A percentile compares a stretch with the other conserved stretches of the same genome.
These are phyloP conservation scores for Cephalopholis sonnerati DNA, from an alignment of 2,113 vertebrate genomes.

Conservation along the genomic window DNA sequence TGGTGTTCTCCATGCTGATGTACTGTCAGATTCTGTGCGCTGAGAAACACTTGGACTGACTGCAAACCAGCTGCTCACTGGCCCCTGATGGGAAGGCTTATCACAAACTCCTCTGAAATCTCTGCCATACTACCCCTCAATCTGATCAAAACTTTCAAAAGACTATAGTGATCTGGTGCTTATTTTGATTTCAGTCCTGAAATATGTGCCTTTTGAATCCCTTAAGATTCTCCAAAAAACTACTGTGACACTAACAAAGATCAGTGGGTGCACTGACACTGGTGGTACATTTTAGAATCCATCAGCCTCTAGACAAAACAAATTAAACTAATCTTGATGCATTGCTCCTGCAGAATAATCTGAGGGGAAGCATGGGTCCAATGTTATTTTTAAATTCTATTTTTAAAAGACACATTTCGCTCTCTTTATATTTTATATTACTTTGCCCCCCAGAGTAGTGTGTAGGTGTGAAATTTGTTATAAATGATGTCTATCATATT, in stretches of 20 bases:
- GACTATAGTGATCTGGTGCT: neutral
- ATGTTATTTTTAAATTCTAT: too few species aligned
- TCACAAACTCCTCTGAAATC: neutral
- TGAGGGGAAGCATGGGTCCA: neutral
- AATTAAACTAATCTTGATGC: neutral
- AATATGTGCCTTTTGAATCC: neutral
- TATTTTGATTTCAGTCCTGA: neutral
- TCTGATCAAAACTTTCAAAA: neutral
- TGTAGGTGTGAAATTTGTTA: neutral
- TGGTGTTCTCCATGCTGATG: constrained; percentile 89
- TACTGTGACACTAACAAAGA: neutral
- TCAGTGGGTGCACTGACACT: neutral
- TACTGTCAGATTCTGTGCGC: constrained; percentile 87
- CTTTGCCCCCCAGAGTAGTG: neutral
- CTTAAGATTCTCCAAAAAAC: neutral
- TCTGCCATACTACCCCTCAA: too few species aligned
- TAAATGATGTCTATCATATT: too few species aligned
- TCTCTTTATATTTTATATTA: neutral
- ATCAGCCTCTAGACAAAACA: neutral
- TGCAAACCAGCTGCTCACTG: neutral
- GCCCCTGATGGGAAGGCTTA: neutral
- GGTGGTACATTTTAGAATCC: neutral
- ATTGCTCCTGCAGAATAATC: neutral
- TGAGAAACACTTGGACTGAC: constrained; percentile 86
- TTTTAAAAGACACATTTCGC: too few species aligned